phyloP scores from a whole-genome alignment of 2,113 vertebrate species.

The Oncorhynchus tshawytscha region DNA sequence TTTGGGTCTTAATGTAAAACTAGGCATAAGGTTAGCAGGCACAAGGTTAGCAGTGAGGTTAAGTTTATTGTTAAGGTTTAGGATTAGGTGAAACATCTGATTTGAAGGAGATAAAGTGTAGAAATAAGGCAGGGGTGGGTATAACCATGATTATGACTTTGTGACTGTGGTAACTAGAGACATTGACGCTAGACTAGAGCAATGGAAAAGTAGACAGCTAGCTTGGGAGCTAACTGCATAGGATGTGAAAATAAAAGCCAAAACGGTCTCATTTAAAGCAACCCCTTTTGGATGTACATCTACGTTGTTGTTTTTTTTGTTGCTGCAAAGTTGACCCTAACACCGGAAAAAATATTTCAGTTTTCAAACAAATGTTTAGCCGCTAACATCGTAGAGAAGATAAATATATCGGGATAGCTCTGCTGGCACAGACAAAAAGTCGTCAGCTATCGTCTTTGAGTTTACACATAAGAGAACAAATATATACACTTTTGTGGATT shows the following conservation, averaged over 20 bases:
- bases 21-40: no score
- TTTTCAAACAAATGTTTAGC: conserved; percentile 36
- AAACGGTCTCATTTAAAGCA: conserved; percentile 19
- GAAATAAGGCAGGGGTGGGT: no score
- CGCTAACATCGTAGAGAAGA: conserved; percentile 28
- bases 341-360: conserved; percentile 21
- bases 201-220: conserved; percentile 34
- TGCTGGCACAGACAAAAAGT: conserved; percentile 23
- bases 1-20: no score
- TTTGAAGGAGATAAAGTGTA: no score
- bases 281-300: conserved; percentile 33
- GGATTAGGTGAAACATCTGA: no score
- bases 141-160: no score
- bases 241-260: conserved; percentile 30
- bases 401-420: conserved; percentile 19
- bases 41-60: no score
- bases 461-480: conserved; percentile 4
- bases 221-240: conserved; percentile 26
- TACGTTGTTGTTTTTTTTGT: conserved; percentile 10
- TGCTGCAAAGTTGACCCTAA: conserved; percentile 21
- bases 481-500: conserved; percentile 2
- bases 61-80: no score
- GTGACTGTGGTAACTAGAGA: background rate
- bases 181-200: conserved; percentile 7
- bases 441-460: background rate